phyloP scores from a whole-genome alignment of 2,888 invertebrate species.

The Spodoptera littoralis region DNA sequence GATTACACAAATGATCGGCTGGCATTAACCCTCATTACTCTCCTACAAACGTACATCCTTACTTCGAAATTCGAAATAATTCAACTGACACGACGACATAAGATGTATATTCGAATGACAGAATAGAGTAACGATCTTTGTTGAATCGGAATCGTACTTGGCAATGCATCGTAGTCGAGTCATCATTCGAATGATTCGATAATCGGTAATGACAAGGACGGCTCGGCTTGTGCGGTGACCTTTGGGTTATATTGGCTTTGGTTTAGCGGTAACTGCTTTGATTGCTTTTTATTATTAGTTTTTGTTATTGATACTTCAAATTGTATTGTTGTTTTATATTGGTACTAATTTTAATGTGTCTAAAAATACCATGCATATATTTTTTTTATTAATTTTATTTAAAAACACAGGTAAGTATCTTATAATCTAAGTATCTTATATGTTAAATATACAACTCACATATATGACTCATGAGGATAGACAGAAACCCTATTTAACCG shows the following conservation, averaged over 20 bases:
- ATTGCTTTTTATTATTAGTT: constrained; percentile 57
- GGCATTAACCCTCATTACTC: constrained; percentile 84
- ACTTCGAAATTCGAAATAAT: constrained; percentile 54
- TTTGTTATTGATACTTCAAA: constrained; percentile 46
- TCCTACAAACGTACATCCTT: constrained; percentile 60
- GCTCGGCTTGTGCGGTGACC: constrained; percentile 73
- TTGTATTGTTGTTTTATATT: constrained; percentile 17
- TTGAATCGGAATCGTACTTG: constrained; percentile 67
- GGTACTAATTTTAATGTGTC: constrained; percentile 13
- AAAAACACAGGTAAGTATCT: too few species aligned
- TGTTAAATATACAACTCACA: too few species aligned
- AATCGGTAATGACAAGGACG: constrained; percentile 78
- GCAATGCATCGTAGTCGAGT: constrained; percentile 64
- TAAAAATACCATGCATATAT: neutral
- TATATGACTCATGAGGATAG: too few species aligned
- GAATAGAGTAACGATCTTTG: constrained; percentile 58
- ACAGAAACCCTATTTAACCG: too few species aligned
- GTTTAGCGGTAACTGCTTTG: constrained; percentile 55
- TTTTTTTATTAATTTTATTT: too few species aligned
- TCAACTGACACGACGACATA: constrained; percentile 51
- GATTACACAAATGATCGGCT: constrained; percentile 84
- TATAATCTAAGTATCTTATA: too few species aligned
- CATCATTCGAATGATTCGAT: constrained; percentile 80
- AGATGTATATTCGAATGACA: constrained; percentile 53
- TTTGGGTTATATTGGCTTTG: constrained; percentile 65